Base-by-base conservation (phyloP, 2,113 vertebrate genomes). In the Ptilonorhynchus violaceus region DNA sequence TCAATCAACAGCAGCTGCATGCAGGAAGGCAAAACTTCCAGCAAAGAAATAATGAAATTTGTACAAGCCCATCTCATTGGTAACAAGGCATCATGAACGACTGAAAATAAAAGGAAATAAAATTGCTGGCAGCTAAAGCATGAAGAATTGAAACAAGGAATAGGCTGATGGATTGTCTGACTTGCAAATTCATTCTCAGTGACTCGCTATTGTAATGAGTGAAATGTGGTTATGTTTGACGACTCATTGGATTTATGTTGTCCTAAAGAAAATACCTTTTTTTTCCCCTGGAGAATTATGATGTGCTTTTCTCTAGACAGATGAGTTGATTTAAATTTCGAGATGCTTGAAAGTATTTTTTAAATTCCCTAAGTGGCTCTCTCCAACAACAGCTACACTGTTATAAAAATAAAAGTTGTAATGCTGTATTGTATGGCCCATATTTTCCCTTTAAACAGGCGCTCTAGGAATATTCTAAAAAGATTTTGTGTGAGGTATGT, bases 161-260 rank as follows among this genome's bases (percentile, higher is more conserved):
- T 16, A 50, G 47, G 68, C 76, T 92, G 88, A 89, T 77, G 67
- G 88, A 90, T 78, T 66, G 64, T 67, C 68, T 86, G 46, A 70
- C 56, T 76, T 91, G 75, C 73, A 80, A 63, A 91, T 95, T 70
- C 69, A 33, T 80, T 86, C 79, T 93, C 85, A 53, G 72, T 63
- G 62, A 41, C 81, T 94, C 41, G 4, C n/a, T 21, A 22, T 21
- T 74, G 52, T 70, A 74, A 90, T 64, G 92, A 91, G 74, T 58
- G 73, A 89, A 94, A 93, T 60, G 50, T 64, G 58, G 53, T 92
- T 95, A 10, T 76, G 55, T 94, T 88, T 93, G 77, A 47, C 74
- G 92, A 84, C 30, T 70, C 53, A 35, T 21, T 83, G 63, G 55
- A 85, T 95, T 67, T 83, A 2, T 58, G 33, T 42, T 85, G 44